phyloP scores from a whole-genome alignment of 2,888 invertebrate genomes.

The Drosophila colorata region DNA sequence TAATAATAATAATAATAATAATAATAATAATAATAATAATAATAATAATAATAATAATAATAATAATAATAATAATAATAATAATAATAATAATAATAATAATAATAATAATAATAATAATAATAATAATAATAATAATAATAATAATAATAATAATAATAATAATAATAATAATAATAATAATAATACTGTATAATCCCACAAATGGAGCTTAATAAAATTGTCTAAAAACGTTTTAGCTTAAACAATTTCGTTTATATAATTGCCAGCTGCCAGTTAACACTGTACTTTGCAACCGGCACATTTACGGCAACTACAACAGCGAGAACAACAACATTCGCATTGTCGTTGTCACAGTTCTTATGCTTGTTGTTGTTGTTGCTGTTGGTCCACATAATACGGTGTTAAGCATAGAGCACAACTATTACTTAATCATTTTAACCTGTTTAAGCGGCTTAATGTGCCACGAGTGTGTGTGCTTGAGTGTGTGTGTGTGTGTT shows the following conservation, averaged over 20 bases:
- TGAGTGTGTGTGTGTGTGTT: slow-evolving; percentile 1
- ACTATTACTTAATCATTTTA: slow-evolving; percentile 78
- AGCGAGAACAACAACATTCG: slow-evolving; percentile 13
- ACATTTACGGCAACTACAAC: slow-evolving; percentile 1
- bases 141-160: no score
- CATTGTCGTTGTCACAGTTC: slow-evolving; percentile 39
- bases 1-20: no score
- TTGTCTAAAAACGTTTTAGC: neutral
- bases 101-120: no score
- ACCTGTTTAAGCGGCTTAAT: slow-evolving; percentile 78
- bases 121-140: no score
- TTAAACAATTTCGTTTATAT: neutral
- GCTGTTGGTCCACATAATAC: slow-evolving; percentile 60
- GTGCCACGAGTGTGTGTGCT: slow-evolving; percentile 51
- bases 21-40: no score
- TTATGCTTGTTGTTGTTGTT: slow-evolving; percentile 22
- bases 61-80: no score
- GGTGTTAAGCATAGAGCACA: slow-evolving; percentile 68
- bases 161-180: no score
- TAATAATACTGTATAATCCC: no score
- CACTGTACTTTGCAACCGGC: slow-evolving; percentile 23
- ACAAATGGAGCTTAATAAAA: no score
- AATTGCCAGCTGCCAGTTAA: slow-evolving; percentile 3
- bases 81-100: no score
- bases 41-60: no score